Base-by-base conservation (phyloP, 1,140 invertebrate genomes). In the Phenacoccus solenopsis region DNA sequence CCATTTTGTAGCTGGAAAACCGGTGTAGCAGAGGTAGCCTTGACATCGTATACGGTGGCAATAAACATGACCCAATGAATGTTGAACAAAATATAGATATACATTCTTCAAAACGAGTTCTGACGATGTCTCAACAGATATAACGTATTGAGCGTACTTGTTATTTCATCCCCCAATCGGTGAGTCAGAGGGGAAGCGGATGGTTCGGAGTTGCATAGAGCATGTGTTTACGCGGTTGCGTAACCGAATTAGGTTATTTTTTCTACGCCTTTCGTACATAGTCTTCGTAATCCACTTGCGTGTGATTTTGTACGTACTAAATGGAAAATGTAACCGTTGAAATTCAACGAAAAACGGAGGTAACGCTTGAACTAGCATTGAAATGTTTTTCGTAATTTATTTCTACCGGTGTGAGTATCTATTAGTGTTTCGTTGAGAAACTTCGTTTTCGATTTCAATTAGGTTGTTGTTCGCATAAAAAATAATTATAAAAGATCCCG, bases 21-120 rank as follows among this genome's bases (percentile, higher is more conserved):
- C 9, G 9, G 22, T 27, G 21, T 9, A 27, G 2, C 16, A n/a
- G n/a, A n/a, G 59, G 9, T 64, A 64, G 59, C 59, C 59, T 64
- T 64, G 59, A 64, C 59, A 64, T 64, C 59, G 59, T 64, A 64
- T 25, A 16, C 1, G 22, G 16, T 64, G 59, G 59, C 21, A 24
- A 64, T 64, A 64, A 64, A 64, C 59, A 64, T 64, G 59, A 64
- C 59, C 59, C 59, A 27, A 64, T 10, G 25, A 22, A 64, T 24
- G 25, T 25, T 10, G 59, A 49, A 49, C 20, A 49, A 49, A 49
- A 49, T 49, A 49, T n/a, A n/a, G 12, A 49, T 49, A 49, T n/a
- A n/a, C 38, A 49, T 49, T 49, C 16, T 49, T 49, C 16, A 16
- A 49, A 49, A 49, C 38, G 16, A 49, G 38, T 49, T 49, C n/a